These are phyloP conservation scores for Catamblyrhynchus diadema DNA, from an alignment of 2,797 vertebrate species.

Conservation along the genomic window DNA sequence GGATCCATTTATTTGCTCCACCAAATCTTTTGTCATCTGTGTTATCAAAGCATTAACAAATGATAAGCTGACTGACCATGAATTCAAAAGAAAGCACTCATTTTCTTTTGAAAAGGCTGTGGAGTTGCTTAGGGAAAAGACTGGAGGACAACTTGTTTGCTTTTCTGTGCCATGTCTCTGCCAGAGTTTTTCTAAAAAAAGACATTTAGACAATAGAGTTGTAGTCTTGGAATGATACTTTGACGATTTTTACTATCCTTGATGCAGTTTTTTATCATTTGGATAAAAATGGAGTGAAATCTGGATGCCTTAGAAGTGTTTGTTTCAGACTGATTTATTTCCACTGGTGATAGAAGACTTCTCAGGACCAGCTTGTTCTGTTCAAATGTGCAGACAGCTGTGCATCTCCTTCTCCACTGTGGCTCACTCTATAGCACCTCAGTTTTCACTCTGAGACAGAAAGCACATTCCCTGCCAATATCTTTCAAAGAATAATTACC, in stretches of 20 bases:
- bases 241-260: neutral
- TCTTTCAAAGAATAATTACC: neutral
- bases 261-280: neutral
- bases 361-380: neutral
- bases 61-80: neutral
- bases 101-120: neutral
- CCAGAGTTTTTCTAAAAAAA: neutral
- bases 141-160: neutral
- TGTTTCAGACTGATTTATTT: neutral
- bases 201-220: neutral
- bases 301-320: neutral
- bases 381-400: neutral
- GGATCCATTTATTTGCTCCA: neutral
- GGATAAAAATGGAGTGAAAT: neutral
- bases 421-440: neutral
- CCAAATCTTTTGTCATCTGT: neutral
- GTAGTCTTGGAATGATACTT: neutral
- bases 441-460: neutral
- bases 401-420: neutral
- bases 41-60: neutral
- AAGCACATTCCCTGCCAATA: neutral
- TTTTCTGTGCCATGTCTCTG: neutral
- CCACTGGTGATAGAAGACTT: neutral
- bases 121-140: neutral
- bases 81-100: neutral